Evolutionary conservation across 2,797 vertebrate genomes (phyloP), one percentile per base, ranked within the genome.

Genomic region (Mormyrus hasselquistii): DNA sequence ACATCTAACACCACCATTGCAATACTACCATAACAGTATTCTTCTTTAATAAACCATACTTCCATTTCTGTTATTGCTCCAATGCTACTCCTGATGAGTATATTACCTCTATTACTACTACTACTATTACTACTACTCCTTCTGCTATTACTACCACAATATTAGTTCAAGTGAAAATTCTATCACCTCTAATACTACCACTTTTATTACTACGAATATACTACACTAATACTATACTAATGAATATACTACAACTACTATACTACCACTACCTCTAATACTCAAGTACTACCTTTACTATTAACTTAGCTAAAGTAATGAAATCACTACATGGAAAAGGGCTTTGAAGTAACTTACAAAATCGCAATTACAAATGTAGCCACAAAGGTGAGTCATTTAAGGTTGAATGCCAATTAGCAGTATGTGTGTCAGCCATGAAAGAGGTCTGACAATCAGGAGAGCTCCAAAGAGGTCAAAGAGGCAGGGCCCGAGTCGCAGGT

Each of bases 401-500:
- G 41, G 41, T n/a, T 82, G 76, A 47, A 82, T 82, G 16, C 38
- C 76, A 44, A 47, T 44, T 82, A 82, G 38, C 8, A 8, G 76
- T 82, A 82, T 82, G 16, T 82, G 38, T 82, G 76, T 82, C 76
- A 82, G 76, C 76, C 16, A 47, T 82, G 19, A 47, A 82, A 82
- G 41, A 47, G 38, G 76, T 47, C 38, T 82, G 41, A 47, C 16
- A 47, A 82, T 47, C 76, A 19, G 38, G 19, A 44, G 41, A 82
- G 41, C 8, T 82, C 19, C 19, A 44, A 82, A 4, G 19, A 82
- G 38, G 41, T 82, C 76, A 82, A 82, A 22, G 16, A 47, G 76
- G 38, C 7, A 44, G 76, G 14, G 76, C 76, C 19, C 19, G 6
- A 47, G 41, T 82, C 41, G 9, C 76, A 47, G 76, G 76, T 44